A percentile compares a stretch with the other conserved stretches of the same genome.
These are phyloP conservation scores for Eucera pruinosa DNA, from an alignment of 2,888 invertebrate genomes.

Conservation along the genomic window DNA sequence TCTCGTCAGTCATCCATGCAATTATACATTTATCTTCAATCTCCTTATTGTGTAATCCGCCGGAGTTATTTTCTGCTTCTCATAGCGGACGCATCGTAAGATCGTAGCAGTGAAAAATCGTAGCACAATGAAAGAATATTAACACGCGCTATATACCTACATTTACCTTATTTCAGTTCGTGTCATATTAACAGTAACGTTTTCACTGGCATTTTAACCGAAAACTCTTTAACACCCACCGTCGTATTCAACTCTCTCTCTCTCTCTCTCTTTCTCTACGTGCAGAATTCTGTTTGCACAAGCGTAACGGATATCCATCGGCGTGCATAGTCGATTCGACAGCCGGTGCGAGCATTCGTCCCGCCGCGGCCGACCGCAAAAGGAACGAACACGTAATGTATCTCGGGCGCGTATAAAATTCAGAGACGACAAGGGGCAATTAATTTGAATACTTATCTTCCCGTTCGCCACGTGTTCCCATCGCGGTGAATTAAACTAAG, in stretches of 20 bases:
- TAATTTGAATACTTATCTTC: conserved; percentile 60
- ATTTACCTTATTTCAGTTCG: too few relatives aligned
- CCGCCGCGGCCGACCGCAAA: not conserved
- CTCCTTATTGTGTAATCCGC: conserved; percentile 13
- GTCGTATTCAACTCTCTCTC: too few relatives aligned
- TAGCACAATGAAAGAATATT: not conserved
- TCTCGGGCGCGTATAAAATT: conserved; percentile 35
- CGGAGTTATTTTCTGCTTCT: conserved; percentile 10
- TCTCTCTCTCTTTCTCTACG: too few relatives aligned
- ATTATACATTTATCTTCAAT: conserved; percentile 32
- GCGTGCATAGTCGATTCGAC: too few relatives aligned
- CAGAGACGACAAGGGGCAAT: conserved; percentile 50
- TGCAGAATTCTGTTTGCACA: too few relatives aligned
- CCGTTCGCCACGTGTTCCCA: conserved; percentile 44
- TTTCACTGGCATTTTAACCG: too few relatives aligned
- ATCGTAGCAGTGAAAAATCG: too few relatives aligned
- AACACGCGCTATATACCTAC: too few relatives aligned
- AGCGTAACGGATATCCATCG: too few relatives aligned
- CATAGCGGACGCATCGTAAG: not conserved
- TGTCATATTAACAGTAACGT: too few relatives aligned
- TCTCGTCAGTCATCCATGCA: conserved; percentile 19
- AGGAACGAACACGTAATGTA: conserved; percentile 2
- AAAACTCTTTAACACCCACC: too few relatives aligned
- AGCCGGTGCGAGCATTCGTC: not conserved
- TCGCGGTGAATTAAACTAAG: conserved; percentile 46